Evolutionary conservation across 1,140 invertebrate species (phyloP).

Genomic region (Ostrea denselamellosa): DNA sequence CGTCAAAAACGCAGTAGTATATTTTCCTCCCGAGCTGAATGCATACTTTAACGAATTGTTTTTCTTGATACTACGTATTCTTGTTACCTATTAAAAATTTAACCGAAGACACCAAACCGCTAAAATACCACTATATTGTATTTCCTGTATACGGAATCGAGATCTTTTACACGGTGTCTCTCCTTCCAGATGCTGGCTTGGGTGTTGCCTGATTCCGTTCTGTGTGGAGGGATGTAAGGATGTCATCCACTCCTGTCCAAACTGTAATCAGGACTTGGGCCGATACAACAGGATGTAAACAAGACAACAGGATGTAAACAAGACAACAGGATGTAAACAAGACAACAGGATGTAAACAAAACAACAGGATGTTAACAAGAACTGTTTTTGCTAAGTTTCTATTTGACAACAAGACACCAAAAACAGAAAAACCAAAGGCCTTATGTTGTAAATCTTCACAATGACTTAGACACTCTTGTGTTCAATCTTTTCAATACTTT

Average conservation of each 20-base stretch:
- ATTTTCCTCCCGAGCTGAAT: too few species aligned
- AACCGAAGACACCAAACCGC: too few species aligned
- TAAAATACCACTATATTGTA: too few species aligned
- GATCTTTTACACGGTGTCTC: too few species aligned
- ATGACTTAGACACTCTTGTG: too few species aligned
- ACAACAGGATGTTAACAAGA: not conserved
- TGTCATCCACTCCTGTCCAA: slow-evolving; percentile 73
- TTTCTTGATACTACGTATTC: too few species aligned
- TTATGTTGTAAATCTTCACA: not conserved
- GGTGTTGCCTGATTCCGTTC: slow-evolving; percentile 75
- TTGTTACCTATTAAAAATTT: too few species aligned
- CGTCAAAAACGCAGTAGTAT: too few species aligned
- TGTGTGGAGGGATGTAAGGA: slow-evolving; percentile 73
- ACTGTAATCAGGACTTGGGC: slow-evolving; percentile 68
- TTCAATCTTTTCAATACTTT: too few species aligned
- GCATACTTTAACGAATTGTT: too few species aligned
- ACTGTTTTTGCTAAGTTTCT: not conserved
- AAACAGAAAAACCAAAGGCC: not conserved
- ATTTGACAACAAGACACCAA: not conserved
- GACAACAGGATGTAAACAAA: slow-evolving; percentile 59
- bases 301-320: slow-evolving; percentile 59
- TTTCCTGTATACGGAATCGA: too few species aligned
- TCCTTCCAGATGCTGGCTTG: slow-evolving; percentile 67
- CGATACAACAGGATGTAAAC: slow-evolving; percentile 63
- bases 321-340: slow-evolving; percentile 59